phyloP scores from a whole-genome alignment of 2,888 invertebrate genomes.

The Nephrocerus scutellatus region DNA sequence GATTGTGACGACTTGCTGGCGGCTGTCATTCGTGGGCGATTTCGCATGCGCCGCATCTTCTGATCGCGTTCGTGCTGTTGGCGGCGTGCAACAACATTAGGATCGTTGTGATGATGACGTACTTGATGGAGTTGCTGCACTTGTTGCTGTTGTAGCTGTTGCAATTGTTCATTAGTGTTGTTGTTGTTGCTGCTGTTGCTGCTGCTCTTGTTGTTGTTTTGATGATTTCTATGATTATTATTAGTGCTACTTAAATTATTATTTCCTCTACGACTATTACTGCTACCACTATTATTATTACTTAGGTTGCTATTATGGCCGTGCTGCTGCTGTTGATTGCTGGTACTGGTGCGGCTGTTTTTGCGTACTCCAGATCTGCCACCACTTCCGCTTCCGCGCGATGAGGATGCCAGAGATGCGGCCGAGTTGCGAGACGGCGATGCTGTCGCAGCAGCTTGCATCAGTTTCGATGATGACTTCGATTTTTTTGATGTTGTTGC shows the following conservation, averaged over 20 bases:
- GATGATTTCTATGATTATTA: constrained; percentile 27
- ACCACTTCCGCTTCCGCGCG: constrained; percentile 28
- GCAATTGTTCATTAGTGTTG: constrained; percentile 33
- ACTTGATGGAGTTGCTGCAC: constrained; percentile 38
- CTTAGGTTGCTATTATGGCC: constrained; percentile 34
- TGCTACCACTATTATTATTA: constrained; percentile 25
- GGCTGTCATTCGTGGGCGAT: constrained; percentile 26
- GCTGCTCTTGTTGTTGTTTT: constrained; percentile 30
- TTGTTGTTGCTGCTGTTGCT: constrained; percentile 26
- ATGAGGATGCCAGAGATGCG: constrained; percentile 10
- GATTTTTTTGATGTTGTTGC: constrained; percentile 16
- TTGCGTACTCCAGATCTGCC: constrained; percentile 9
- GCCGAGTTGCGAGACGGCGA: constrained; percentile 16
- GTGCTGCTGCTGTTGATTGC: constrained; percentile 25
- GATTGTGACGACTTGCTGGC: constrained; percentile 17
- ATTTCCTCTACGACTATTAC: constrained; percentile 26
- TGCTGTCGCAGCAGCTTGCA: too few species aligned
- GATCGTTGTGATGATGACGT: constrained; percentile 45
- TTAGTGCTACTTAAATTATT: constrained; percentile 41
- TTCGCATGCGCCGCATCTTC: constrained; percentile 31
- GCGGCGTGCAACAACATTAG: constrained; percentile 36
- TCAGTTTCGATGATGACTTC: constrained; percentile 24
- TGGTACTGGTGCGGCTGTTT: constrained; percentile 22
- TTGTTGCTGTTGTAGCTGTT: constrained; percentile 30
- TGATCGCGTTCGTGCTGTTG: constrained; percentile 38